Base-by-base conservation (phyloP, 2,888 invertebrate species). In the Leptinotarsa haldemani region DNA sequence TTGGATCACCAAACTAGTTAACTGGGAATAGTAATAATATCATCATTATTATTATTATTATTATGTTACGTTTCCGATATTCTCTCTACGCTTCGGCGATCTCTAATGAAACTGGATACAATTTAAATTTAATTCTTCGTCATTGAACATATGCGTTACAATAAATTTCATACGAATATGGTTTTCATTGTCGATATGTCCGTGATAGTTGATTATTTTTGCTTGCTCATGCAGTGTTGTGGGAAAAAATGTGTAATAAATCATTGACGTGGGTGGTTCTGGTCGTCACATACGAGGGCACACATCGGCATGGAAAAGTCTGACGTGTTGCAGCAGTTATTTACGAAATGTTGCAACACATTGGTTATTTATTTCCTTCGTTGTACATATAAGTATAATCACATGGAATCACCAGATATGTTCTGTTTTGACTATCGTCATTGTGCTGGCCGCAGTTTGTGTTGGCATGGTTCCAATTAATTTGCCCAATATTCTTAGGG, bases 81-180 rank as follows among this genome's bases (percentile, higher is more conserved):
- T 22, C 61, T 61, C 4, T 61, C 25, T 30, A 61, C 61, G 61
- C n/a, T n/a, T 61, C 61, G 25, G 0, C 16, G 61, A 16, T 61
- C 30, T 30, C 61, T 13, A 58, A 61, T 25, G 30, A 61, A 61
- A 61, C 61, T 30, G 47, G 46, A 68, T 68, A 68, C 56, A 56
- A 68, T 56, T 68, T 53, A 15, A 68, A 68, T 68, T 22, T 12
- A 40, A 68, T 68, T 68, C 67, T 40, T 22, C 46, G 46, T 68
- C 68, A 68, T 68, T 56, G 56, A 68, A 46, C 61, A 61, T 61
- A 61, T 61, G 61, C 61, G 30, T 30, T 61, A 61, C 61, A 61
- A 61, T 61, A 56, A 56, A 61, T 61, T 61, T 40, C 61, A n/a
- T 18, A 30, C 30, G 30, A 61, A 61, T 61, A 61, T 61, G 61